Evolutionary conservation across 2,888 invertebrate genomes (phyloP).

Genomic region (Schizaphis graminum): DNA sequence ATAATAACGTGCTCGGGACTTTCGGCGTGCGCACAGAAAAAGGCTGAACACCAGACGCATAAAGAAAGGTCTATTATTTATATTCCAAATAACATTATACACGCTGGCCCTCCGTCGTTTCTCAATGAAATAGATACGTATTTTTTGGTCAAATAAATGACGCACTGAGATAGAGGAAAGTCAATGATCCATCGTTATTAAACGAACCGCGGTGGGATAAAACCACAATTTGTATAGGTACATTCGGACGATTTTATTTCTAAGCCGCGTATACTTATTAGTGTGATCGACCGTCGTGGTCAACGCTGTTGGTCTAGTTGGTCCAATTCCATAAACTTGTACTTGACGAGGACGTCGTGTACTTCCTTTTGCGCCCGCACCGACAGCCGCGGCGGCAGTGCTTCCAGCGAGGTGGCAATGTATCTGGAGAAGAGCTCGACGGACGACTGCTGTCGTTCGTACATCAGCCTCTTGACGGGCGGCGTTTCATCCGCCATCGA

Average conservation of each 20-base stretch:
- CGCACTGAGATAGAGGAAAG: not conserved
- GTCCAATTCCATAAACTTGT: slow-evolving; percentile 27
- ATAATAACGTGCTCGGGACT: not conserved
- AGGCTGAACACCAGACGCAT: not conserved
- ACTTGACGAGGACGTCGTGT: slow-evolving; percentile 41
- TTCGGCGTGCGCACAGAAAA: not conserved
- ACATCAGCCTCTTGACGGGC: not conserved
- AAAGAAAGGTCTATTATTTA: not conserved
- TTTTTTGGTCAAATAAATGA: not conserved
- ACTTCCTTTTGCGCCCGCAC: slow-evolving; percentile 32
- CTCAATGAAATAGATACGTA: not conserved
- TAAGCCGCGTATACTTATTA: not conserved
- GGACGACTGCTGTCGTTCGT: slow-evolving; percentile 41
- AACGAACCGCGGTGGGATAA: not conserved
- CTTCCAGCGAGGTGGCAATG: slow-evolving; percentile 15
- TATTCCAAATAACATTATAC: not conserved
- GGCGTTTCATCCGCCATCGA: not conserved
- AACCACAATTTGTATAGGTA: not conserved
- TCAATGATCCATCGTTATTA: not conserved
- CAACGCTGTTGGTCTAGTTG: not conserved
- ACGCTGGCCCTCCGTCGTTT: not conserved
- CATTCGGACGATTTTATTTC: not conserved
- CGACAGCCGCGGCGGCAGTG: slow-evolving; percentile 20
- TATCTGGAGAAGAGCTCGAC: slow-evolving; percentile 48
- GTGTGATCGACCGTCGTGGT: not conserved